Base-by-base conservation (phyloP, 2,113 vertebrate genomes). In the Gyps fulvus region DNA sequence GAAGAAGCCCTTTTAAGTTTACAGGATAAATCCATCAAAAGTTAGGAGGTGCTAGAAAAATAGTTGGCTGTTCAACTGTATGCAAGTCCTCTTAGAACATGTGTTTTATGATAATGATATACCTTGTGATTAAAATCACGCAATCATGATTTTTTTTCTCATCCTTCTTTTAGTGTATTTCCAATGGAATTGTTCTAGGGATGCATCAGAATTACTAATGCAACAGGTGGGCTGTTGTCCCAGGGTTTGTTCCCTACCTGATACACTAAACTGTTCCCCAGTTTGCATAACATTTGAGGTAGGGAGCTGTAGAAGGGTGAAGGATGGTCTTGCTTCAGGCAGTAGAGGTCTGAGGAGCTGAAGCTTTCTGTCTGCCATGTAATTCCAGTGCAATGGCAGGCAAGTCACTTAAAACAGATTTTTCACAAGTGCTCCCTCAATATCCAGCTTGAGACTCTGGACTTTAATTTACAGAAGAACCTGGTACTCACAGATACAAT, bases 401-500 rank as follows among this genome's bases (percentile, higher is more conserved):
- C 74, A 90, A 92, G 93, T 86, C 49, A 88, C 58, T 95, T 77
- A 65, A 90, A 96, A 43, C 36, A 58, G n/a, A 55, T 94, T 96
- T 95, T 96, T 92, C 90, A 86, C 74, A 90, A 95, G 88, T 72
- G 42, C 36, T 94, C 25, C 21, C 62, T 96, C 90, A 93, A 91
- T 70, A 95, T 72, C 57, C 70, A 94, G 36, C 78, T 95, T 94
- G 76, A 96, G n/a, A 84, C 67, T 88, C 76, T 43, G 34, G 61
- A 82, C 70, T 95, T 97, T 76, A 96, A 95, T 95, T 96, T 96
- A 95, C 81, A 80, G 70, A 79, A 96, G 66, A 93, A 89, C 14
- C 43, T 10, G 5, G 32, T 87, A 84, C 72, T 91, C 65, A 74
- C 47, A 77, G 71, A 57, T 77, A 84, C 38, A 85, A 87, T 95